A percentile compares a stretch with the other conserved stretches of the same genome.
phyloP scores from a whole-genome alignment of 2,113 vertebrate species.

The Muntiacus muntjak region DNA sequence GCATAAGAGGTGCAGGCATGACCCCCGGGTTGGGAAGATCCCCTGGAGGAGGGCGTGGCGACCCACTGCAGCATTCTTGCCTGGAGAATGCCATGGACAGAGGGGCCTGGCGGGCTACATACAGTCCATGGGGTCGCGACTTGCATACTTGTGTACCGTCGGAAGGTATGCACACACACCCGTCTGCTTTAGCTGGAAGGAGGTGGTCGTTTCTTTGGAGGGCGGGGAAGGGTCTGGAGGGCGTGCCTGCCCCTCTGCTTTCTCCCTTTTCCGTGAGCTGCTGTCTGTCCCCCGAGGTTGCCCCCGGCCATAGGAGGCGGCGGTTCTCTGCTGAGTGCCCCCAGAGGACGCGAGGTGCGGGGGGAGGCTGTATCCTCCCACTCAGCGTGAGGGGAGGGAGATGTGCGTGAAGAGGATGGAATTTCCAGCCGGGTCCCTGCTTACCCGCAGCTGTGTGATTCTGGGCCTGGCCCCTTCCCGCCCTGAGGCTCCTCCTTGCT shows the following conservation, averaged over 20 bases:
- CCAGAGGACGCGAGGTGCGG: fast-evolving
- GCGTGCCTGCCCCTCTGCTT: neutral
- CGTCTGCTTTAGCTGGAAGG: neutral
- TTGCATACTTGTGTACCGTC: neutral
- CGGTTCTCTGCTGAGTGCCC: neutral
- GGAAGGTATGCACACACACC: fast-evolving
- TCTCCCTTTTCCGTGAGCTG: neutral
- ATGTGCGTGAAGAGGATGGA: fast-evolving
- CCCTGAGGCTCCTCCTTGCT: neutral
- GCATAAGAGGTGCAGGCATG: fast-evolving
- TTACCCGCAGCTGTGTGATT: neutral
- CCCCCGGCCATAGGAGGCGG: fast-evolving
- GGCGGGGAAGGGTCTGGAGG: fast-evolving
- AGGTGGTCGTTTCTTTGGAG: neutral
- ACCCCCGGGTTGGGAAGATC: fast-evolving
- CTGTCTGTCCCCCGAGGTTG: neutral
- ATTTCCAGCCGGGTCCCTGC: neutral
- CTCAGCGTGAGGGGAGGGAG: neutral
- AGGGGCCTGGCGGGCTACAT: neutral
- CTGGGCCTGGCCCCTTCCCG: neutral
- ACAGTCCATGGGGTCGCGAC: fast-evolving
- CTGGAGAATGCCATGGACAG: neutral
- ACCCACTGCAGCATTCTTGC: neutral
- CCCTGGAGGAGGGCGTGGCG: neutral
- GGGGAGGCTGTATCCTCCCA: neutral